These are phyloP conservation scores for Luperina testacea DNA, from an alignment of 2,888 invertebrate species.

Conservation along the genomic window DNA sequence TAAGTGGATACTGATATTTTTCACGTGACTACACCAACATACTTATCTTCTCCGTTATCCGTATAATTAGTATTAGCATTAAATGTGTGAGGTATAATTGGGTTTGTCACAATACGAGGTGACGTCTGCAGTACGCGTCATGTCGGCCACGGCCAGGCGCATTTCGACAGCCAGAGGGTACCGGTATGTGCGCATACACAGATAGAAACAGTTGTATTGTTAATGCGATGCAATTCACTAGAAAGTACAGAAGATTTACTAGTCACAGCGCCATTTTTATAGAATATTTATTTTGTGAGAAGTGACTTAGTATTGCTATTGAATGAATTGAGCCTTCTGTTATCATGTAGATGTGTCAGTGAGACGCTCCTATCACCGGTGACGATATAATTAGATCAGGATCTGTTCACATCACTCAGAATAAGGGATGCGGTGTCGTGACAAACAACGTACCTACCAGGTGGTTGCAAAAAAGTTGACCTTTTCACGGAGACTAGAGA, in stretches of 20 bases:
- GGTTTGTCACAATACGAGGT: background rate
- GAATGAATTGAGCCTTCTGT: conserved; percentile 1
- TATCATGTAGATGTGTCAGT: too few relatives aligned
- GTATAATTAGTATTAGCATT: background rate
- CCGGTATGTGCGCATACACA: background rate
- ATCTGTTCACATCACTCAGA: conserved; percentile 4
- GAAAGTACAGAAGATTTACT: background rate
- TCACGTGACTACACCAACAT: background rate
- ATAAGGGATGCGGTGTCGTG: background rate
- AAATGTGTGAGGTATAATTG: background rate
- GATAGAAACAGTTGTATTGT: background rate
- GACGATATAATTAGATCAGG: background rate
- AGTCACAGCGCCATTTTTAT: background rate
- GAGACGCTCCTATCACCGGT: background rate
- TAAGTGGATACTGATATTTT: background rate
- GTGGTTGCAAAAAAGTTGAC: conserved; percentile 11
- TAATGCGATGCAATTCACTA: background rate
- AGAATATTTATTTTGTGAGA: background rate
- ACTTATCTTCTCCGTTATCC: background rate
- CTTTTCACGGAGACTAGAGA: background rate
- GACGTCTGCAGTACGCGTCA: background rate
- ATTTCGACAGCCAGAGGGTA: background rate
- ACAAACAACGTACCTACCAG: background rate
- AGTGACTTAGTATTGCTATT: background rate
- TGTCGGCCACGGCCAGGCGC: background rate